Base-by-base conservation (phyloP, 2,888 invertebrate genomes). In the Norana najaformis region DNA sequence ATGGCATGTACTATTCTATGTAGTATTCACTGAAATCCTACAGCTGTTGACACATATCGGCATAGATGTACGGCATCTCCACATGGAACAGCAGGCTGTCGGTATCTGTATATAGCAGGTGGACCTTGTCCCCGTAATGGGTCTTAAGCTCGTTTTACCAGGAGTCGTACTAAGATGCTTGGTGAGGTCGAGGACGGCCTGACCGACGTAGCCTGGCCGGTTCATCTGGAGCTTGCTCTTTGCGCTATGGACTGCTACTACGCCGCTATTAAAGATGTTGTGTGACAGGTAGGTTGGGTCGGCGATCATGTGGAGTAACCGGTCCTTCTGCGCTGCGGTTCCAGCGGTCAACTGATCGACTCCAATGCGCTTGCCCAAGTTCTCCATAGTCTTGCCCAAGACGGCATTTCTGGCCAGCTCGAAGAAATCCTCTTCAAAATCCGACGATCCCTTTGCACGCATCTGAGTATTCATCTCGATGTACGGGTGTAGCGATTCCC, bases 351-450 rank as follows among this genome's bases (percentile, higher is more conserved):
- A 94, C n/a, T n/a, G 89, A 39, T 92, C 89, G 1, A 96, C 92
- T 92, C 94, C 93, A 34, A 93, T 92, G 89, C 93, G 92, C 88
- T 95, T 95, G 47, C 94, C 91, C 30, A 94, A 93, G 93, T 95
- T 95, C 92, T 95, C 95, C 93, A 95, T 95, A 2, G 94, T 94
- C 93, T 95, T 95, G n/a, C 4, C 94, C 94, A 92, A 93, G 94
- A 34, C 94, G 16, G 92, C 90, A 91, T 95, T 94, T 90, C 94
- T 94, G 93, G 94, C 93, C 36, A 94, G 90, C 92, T 95, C 95
- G 91, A 94, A 95, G 91, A 91, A 92, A 69, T 91, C 88, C 92
- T 93, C 94, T 90, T 93, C 93, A 91, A 94, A 94, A 39, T 93
- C 92, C 91, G 92, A 93, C 91, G 91, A 93, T 92, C 91, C 93